A percentile compares a stretch with the other conserved stretches of the same genome.
phyloP scores from a whole-genome alignment of 2,888 invertebrate genomes.

The Andrena haemorrhoa region DNA sequence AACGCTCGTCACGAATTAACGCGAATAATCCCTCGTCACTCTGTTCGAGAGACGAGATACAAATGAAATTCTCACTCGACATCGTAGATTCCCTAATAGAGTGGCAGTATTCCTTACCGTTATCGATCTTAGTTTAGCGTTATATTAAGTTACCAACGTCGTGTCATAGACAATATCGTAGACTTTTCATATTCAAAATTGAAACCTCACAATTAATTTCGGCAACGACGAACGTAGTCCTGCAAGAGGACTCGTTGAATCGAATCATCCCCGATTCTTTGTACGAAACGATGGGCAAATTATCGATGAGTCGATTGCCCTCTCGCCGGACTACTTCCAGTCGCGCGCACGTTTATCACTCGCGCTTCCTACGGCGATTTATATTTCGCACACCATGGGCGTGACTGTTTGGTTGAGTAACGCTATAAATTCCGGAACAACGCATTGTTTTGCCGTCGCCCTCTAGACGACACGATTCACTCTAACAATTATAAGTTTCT shows the following conservation, averaged over 20 bases:
- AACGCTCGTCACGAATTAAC: constrained; percentile 10
- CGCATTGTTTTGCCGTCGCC: constrained; percentile 44
- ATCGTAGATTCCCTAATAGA: constrained; percentile 51
- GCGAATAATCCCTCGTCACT: constrained; percentile 12
- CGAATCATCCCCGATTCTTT: background rate
- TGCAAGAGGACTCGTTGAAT: constrained; percentile 4
- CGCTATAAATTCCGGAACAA: constrained; percentile 60
- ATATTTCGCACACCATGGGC: constrained; percentile 52
- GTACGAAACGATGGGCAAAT: background rate
- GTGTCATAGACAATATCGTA: constrained; percentile 62
- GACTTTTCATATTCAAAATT: constrained; percentile 56
- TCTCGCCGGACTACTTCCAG: constrained; percentile 45
- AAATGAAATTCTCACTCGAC: constrained; percentile 40
- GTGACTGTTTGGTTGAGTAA: constrained; percentile 52
- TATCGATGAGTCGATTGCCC: constrained; percentile 4
- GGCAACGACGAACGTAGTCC: constrained; percentile 7
- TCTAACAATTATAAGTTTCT: constrained; percentile 64
- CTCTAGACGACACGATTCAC: constrained; percentile 12
- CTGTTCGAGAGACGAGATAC: constrained; percentile 24
- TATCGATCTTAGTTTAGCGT: constrained; percentile 49
- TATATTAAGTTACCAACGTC: constrained; percentile 62
- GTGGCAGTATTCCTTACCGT: constrained; percentile 65
- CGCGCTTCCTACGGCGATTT: constrained; percentile 52
- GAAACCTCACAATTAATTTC: constrained; percentile 34
- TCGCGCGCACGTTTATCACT: constrained; percentile 52